Evolutionary conservation across 1,140 invertebrate species (phyloP), one percentile per base, ranked within the genome.

Genomic region (Bombus affinis): DNA sequence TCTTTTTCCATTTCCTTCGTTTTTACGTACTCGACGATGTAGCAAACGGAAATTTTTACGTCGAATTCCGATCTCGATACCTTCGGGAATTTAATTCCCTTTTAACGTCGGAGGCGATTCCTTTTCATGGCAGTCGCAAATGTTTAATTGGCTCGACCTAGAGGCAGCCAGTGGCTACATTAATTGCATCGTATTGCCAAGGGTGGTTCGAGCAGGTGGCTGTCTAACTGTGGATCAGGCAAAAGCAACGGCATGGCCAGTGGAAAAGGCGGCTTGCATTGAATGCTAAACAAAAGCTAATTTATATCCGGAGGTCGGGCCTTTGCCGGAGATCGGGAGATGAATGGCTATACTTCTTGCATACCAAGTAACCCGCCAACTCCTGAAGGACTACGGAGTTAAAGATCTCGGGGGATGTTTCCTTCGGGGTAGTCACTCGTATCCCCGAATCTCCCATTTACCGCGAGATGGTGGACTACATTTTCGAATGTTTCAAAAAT

Each of bases 201-300:
- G 72, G 72, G 70, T 59, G 66, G 73, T 62, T 65, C 53, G 44
- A 88, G 89, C 85, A 92, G 86, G 87, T 87, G 90, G 90, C 88
- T 89, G 90, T 85, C 83, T 88, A 89, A 92, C 88, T 77, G 88
- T 90, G 91, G 80, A 85, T 71, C 57, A 68, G 66, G 47, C 53
- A 44, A 47, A 39, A 47, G 44, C 28, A 15, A 53, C 47, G 53
- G 83, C 65, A 28, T 79, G 89, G 88, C 65, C 85, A 82, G 65
- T 72, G 88, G 87, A 89, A 92, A 90, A 87, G 86, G 79, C 80
- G 74, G 86, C 91, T 91, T 79, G 94, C 94, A 95, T 95, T 95
- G 95, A 95, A 95, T 95, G 94, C 95, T 95, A 95, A 95, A 95
- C 94, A 95, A 95, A 95, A 95, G 95, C 93, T 95, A 95, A 95